Evolutionary conservation across 2,888 invertebrate genomes (phyloP).

Genomic region (Synanthedon myopaeformis): DNA sequence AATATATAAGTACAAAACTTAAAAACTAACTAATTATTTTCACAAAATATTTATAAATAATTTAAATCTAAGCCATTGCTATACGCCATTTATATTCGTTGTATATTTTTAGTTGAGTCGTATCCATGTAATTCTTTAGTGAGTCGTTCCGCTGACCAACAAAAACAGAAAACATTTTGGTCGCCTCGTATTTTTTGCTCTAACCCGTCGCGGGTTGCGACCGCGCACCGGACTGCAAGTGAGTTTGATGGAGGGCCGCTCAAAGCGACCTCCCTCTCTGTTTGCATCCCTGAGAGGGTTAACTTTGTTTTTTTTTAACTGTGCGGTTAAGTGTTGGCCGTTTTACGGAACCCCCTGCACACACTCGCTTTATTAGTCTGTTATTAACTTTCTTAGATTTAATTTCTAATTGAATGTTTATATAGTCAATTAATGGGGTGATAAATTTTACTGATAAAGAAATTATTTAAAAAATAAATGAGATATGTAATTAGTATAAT

Average conservation of each 20-base stretch:
- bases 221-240: conserved; percentile 16
- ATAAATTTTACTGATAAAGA: no score
- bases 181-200: conserved; percentile 9
- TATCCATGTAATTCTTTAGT: conserved; percentile 13
- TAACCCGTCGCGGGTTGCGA: conserved; percentile 9
- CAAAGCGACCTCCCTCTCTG: conserved; percentile 5
- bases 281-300: neutral
- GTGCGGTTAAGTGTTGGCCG: neutral
- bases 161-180: conserved; percentile 28
- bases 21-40: no score
- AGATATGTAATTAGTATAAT: no score
- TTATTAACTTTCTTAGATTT: neutral
- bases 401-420: no score
- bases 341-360: neutral
- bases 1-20: no score
- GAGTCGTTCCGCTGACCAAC: conserved; percentile 31
- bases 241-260: conserved; percentile 37
- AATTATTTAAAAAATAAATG: no score
- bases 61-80: no score
- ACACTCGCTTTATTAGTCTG: neutral
- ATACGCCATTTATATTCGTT: no score
- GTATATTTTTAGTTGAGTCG: neutral
- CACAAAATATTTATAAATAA: no score
- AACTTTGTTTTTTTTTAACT: neutral
- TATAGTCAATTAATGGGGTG: no score